Evolutionary conservation across 2,888 invertebrate genomes (phyloP).

Genomic region (Orthosia cruda): DNA sequence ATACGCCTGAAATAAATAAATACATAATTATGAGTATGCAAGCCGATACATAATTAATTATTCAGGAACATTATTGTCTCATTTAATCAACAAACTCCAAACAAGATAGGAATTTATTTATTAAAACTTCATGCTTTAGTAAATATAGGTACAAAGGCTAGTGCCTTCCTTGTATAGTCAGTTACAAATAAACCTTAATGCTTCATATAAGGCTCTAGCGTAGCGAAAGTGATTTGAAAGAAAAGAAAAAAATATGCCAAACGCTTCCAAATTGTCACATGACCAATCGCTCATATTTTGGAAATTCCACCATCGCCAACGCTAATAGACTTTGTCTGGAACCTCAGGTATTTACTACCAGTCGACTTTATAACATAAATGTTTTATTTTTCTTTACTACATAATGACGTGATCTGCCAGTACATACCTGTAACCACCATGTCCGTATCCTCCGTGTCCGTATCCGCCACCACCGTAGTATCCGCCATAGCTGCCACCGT

Average conservation of each 20-base stretch:
- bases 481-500: constrained; percentile 52
- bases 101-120: background rate
- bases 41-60: constrained; percentile 22
- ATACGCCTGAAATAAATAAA: constrained; percentile 47
- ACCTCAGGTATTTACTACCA: background rate
- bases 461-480: constrained; percentile 67
- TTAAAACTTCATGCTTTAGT: background rate
- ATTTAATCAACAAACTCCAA: background rate
- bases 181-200: background rate
- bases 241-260: too few species aligned
- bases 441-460: constrained; percentile 50
- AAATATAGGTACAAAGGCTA: background rate
- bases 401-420: background rate
- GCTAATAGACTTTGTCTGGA: too few species aligned
- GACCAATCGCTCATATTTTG: too few species aligned
- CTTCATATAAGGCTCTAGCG: too few species aligned
- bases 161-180: too few species aligned
- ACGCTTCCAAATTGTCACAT: too few species aligned
- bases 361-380: background rate
- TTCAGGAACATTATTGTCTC: background rate
- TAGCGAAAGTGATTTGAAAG: too few species aligned
- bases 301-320: too few species aligned
- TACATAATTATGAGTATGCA: constrained; percentile 7
- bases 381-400: background rate
- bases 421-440: constrained; percentile 70